These are phyloP conservation scores for Gopherus evgoodei DNA, from an alignment of 2,113 vertebrate genomes.

Conservation along the genomic window DNA sequence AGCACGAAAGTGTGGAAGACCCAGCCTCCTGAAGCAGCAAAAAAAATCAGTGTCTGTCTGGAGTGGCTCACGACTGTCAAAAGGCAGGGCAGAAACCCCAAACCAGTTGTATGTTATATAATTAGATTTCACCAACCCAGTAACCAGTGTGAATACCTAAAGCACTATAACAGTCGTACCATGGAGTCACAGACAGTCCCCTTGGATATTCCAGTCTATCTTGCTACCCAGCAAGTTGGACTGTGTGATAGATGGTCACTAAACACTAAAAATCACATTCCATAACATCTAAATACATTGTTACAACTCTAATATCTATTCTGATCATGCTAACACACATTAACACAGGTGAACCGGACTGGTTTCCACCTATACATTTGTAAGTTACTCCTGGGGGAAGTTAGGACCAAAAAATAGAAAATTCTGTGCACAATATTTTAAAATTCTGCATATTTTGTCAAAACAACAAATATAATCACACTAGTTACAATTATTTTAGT, in stretches of 20 bases:
- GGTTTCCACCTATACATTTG: no score
- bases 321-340: no score
- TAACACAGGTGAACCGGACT: no score
- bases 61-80: background rate
- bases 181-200: background rate
- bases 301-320: no score
- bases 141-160: background rate
- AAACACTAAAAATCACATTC: background rate
- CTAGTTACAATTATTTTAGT: no score
- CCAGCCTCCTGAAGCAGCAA: accelerated
- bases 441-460: no score
- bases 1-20: slow-evolving; percentile 1
- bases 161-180: background rate
- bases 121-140: background rate
- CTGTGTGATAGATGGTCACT: background rate
- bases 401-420: no score
- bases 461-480: no score
- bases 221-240: background rate
- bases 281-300: no score
- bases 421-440: no score
- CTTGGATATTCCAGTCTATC: background rate
- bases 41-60: background rate
- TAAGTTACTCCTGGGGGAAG: no score
- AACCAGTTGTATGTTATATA: background rate
- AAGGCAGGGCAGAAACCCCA: background rate